Evolutionary conservation across 2,797 vertebrate species (phyloP), one percentile per base, ranked within the genome.

Genomic region (Nannoperca australis): DNA sequence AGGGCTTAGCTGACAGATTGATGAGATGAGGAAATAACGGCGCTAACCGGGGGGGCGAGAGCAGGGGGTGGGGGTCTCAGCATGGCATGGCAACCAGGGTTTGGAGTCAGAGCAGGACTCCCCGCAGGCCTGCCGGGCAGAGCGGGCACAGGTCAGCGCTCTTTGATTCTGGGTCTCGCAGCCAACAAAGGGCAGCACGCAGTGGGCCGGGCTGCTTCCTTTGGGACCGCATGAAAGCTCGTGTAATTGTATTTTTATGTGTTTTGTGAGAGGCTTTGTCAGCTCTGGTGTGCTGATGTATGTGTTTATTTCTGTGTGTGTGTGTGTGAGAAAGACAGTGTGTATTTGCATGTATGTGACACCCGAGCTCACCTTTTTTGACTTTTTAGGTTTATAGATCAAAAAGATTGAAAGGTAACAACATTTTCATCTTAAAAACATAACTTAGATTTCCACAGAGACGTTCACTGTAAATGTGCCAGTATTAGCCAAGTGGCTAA

Each of bases 21-120:
- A 98, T 97, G 96, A 96, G 96, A 96, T 94, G 95, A 86, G 95
- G 96, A 97, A 97, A 97, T 96, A 97, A 95, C 94, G 71, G 90
- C 34, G 78, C 95, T 90, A 90, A 94, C 91, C 54, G 22, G 92
- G 87, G 87, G 92, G 81, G 91, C 83, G 32, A 49, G 66, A 87
- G 88, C 90, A 83, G 34, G 85, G 91, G 9, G 76, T 82, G 66
- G 83, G 80, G 88, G 47, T 89, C 95, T 89, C 95, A 95, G 94
- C 94, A 93, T 95, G 95, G 93, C 93, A 87, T 87, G 85, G 94
- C 89, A 92, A 92, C 94, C 71, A 78, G 93, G 94, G 93, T 91
- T 93, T 93, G 91, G 91, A 96, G 94, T 96, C 84, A 93, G 94
- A 93, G 93, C 94, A 93, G 96, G 94, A 71, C 80, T 94, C 50